Evolutionary conservation across 2,113 vertebrate genomes (phyloP).

Genomic region (Sinocyclocheilus rhinocerous): DNA sequence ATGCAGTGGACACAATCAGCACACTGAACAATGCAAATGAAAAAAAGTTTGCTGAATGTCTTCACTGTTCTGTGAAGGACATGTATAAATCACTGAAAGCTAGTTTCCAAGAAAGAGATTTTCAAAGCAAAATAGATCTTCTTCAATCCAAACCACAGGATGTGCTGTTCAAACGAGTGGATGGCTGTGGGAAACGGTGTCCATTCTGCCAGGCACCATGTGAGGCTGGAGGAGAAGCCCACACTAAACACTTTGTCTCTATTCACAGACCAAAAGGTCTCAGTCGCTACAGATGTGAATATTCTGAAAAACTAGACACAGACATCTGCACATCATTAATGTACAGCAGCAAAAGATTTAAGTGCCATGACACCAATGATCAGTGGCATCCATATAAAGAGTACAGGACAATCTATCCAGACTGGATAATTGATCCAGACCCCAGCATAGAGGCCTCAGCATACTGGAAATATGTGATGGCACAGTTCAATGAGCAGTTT

Average conservation of each 20-base stretch:
- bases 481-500: constrained; percentile 62
- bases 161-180: constrained; percentile 62
- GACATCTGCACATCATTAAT: constrained; percentile 62
- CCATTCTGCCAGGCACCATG: constrained; percentile 76
- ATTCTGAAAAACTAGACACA: neutral
- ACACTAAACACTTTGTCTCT: constrained; percentile 59
- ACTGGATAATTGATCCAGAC: constrained; percentile 73
- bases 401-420: constrained; percentile 58
- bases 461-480: constrained; percentile 72
- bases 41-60: constrained; percentile 1
- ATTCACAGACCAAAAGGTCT: constrained; percentile 67
- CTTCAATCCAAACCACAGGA: constrained; percentile 64
- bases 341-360: accelerated
- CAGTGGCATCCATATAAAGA: constrained; percentile 50
- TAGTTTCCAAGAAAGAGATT: neutral
- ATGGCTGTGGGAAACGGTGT: constrained; percentile 73
- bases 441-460: constrained; percentile 59
- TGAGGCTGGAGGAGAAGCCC: constrained; percentile 67
- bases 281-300: accelerated
- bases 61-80: constrained; percentile 33
- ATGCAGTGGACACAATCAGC: constrained; percentile 20
- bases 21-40: constrained; percentile 21
- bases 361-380: accelerated
- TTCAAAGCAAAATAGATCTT: constrained; percentile 27
- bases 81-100: neutral